A percentile compares a stretch with the other conserved stretches of the same genome.
These are phyloP conservation scores for Labeo catla DNA, from an alignment of 2,113 vertebrate genomes.

Conservation along the genomic window DNA sequence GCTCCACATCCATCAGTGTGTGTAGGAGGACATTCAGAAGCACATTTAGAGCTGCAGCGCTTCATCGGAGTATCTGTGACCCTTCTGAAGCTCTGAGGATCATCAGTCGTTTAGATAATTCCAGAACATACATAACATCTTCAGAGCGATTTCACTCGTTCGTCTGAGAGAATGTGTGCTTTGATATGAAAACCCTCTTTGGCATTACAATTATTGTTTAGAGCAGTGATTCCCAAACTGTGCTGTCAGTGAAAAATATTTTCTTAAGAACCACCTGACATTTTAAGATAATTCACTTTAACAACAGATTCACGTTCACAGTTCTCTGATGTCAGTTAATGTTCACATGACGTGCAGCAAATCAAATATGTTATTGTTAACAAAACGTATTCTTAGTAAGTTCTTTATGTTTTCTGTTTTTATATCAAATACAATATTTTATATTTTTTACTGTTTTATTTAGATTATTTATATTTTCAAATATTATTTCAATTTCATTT, in stretches of 20 bases:
- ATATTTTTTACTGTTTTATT: not conserved
- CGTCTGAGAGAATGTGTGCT: not conserved
- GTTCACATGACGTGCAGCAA: too few relatives aligned
- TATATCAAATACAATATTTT: not conserved
- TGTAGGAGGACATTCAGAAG: not conserved
- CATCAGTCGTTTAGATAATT: not conserved
- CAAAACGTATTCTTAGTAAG: too few relatives aligned
- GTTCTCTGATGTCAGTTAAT: too few relatives aligned
- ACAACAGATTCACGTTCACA: too few relatives aligned
- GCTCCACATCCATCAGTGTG: not conserved
- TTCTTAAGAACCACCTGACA: not conserved
- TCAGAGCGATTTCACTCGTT: not conserved
- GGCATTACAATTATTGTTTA: not conserved
- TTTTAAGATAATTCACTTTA: not conserved
- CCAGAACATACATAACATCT: not conserved
- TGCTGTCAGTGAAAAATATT: not conserved
- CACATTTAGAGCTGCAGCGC: not conserved
- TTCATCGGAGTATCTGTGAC: not conserved
- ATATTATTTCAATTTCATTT: too few relatives aligned
- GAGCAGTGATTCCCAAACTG: not conserved
- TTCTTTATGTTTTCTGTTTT: not conserved
- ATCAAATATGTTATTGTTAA: too few relatives aligned
- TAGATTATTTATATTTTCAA: too few relatives aligned
- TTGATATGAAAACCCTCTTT: not conserved
- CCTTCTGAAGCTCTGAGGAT: not conserved